Evolutionary conservation across 2,888 invertebrate species (phyloP), one percentile per base, ranked within the genome.

Genomic region (Drosophila prostipennis): DNA sequence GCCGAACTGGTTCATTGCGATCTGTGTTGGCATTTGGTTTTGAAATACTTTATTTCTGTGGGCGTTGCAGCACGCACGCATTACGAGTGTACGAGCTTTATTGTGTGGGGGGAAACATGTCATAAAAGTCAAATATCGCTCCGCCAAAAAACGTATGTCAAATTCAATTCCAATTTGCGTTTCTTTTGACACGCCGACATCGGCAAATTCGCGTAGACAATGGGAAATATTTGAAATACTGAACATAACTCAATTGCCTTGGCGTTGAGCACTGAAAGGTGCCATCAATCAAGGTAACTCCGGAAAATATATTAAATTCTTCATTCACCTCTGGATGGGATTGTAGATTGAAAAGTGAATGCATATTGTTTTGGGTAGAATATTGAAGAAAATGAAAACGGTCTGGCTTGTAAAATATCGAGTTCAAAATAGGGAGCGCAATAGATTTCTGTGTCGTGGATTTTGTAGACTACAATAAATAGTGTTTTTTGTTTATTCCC

Each of bases 111-210:
- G 34, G 40, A 49, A 60, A 74, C 60, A 69, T 73, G 75, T 61
- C 60, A 74, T 73, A 69, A 74, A 74, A 74, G 57, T 69, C 73
- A 70, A 61, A 73, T 74, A 73, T 57, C 36, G 56, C 49, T 36
- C 39, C 16, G 1, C 37, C 16, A 26, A 52, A 40, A 60, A 53
- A 51, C 52, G 36, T 53, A 55, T 54, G 57, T 55, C 59, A 68
- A 74, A 73, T 75, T 70, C 56, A 60, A 75, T 70, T 70, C 14
- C 51, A 74, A 64, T 57, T 73, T 65, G 42, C 37, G 48, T 49
- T 65, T 39, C 53, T 45, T 65, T 42, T 57, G 74, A 73, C 72
- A 74, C 43, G 34, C 37, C 43, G 57, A 53, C 71, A 45, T 57
- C 73, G 60, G 43, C 75, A 48, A 29, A 68, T 46, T 54, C 23